Evolutionary conservation across 2,797 vertebrate species (phyloP), one percentile per base, ranked within the genome.

Genomic region (Netta rufina): DNA sequence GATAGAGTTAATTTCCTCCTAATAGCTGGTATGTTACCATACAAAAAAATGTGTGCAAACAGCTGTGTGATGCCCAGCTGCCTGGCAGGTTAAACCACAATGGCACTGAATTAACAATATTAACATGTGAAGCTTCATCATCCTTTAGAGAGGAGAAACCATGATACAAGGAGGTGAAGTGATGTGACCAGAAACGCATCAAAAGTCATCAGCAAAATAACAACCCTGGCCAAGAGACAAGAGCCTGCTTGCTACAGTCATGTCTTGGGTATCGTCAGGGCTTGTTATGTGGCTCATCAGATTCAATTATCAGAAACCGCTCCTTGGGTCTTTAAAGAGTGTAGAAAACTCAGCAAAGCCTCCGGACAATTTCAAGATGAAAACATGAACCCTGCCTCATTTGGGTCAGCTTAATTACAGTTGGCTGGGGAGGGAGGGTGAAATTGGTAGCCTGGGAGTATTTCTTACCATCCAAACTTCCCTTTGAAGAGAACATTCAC

Each of bases 311-410:
- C 2, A 0, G 49, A 64, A 86, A 69, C 22, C 36, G 18, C 9
- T 74, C 32, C 57, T 32, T 27, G 33, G 15, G 25, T 32, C 17
- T 66, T 67, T 43, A 38, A 28, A 0, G 2, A 24, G 0, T 0
- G 13, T 43, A 32, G 49, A 75, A 70, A 85, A 64, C 36, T 38
- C 60, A 41, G 81, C 54, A 73, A 74, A 41, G 39, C 20, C 62
- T 69, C 47, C 22, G 57, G 33, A 56, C 21, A 70, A 22, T 64
- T 83, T 57, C 27, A 64, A 38, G 49, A 70, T 12, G 25, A 57
- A 76, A 57, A 43, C 13, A 54, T 6, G 18, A 76, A 51, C 27
- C 27, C 21, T 10, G 20, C 30, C 18, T 70, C 56, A 41, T 4
- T 41, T 36, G 20, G 25, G 30, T 41, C 24, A 69, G 47, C 20